phyloP scores from a whole-genome alignment of 2,797 vertebrate species.

The Pantherophis vulpinus region DNA sequence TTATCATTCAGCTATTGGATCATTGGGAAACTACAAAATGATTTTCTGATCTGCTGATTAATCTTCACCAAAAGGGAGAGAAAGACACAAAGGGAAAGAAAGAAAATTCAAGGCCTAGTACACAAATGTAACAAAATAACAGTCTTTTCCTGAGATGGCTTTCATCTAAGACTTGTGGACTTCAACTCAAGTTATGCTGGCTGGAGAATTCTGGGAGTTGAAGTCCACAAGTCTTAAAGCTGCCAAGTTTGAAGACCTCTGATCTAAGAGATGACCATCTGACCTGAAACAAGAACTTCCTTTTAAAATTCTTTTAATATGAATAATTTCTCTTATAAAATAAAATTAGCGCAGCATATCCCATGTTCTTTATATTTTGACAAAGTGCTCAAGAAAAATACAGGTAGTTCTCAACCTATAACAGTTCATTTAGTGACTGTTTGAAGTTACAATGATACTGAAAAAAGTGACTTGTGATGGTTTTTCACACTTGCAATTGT shows the following conservation, averaged over 20 bases:
- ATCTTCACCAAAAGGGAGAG: not conserved
- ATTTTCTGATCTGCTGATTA: not conserved
- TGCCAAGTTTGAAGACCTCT: too few species aligned
- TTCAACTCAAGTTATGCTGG: too few species aligned
- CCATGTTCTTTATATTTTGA: not conserved
- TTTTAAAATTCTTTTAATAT: slow-evolving; percentile 3
- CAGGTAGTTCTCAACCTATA: not conserved
- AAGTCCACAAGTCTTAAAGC: too few species aligned
- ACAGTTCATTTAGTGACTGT: not conserved
- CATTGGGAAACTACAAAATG: not conserved
- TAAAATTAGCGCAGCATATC: not conserved
- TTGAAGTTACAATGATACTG: not conserved
- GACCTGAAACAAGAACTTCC: not conserved
- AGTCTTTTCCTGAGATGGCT: not conserved
- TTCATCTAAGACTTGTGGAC: not conserved
- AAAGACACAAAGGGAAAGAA: not conserved
- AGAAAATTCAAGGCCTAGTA: not conserved
- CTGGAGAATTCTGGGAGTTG: too few species aligned
- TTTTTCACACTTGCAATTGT: not conserved
- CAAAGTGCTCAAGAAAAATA: not conserved
- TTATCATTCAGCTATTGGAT: not conserved
- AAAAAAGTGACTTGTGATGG: not conserved
- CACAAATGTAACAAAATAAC: not conserved
- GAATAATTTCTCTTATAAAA: slow-evolving; percentile 6
- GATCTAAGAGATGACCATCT: not conserved